Conservation (phyloP, 1,140 invertebrate genomes). For the Diabrotica undecimpunctata region DNA sequence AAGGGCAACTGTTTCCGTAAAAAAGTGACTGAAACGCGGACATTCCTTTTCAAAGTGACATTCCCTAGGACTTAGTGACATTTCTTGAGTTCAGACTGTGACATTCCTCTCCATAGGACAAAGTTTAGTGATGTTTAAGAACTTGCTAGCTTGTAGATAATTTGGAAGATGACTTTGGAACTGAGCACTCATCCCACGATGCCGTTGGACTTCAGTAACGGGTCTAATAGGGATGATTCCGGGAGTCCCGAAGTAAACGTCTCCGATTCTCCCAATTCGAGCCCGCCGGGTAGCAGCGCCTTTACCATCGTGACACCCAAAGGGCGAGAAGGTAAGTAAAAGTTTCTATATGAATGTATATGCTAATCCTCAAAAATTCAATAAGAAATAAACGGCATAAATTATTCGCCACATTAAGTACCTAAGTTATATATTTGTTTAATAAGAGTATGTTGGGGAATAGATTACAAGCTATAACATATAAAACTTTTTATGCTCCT, state of each 20-base stretch:
- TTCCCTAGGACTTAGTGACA: neutral
- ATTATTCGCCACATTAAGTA: too few species aligned
- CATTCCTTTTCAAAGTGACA: neutral
- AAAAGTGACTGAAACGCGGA: too few species aligned
- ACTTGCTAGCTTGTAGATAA: neutral
- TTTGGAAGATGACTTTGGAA: conserved; percentile 41
- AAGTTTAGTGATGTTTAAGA: neutral
- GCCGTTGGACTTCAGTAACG: conserved; percentile 45
- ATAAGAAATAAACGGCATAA: too few species aligned
- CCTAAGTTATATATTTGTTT: too few species aligned
- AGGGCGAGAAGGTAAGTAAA: conserved; percentile 31
- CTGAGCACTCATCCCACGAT: conserved; percentile 41
- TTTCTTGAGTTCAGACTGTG: too few species aligned
- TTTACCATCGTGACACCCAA: conserved; percentile 44
- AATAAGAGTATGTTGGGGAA: too few species aligned
- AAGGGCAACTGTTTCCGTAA: neutral
- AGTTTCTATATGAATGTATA: too few species aligned
- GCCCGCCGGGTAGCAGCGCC: conserved; percentile 43
- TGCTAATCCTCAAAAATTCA: too few species aligned
- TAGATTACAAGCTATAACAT: too few species aligned
- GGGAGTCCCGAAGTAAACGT: conserved; percentile 40
- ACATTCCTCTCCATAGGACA: too few species aligned
- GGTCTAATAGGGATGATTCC: conserved; percentile 34
- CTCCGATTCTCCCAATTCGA: conserved; percentile 37
- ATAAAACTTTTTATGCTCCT: too few species aligned